phyloP scores from a whole-genome alignment of 2,797 vertebrate species.

The Neostethus bicornis region DNA sequence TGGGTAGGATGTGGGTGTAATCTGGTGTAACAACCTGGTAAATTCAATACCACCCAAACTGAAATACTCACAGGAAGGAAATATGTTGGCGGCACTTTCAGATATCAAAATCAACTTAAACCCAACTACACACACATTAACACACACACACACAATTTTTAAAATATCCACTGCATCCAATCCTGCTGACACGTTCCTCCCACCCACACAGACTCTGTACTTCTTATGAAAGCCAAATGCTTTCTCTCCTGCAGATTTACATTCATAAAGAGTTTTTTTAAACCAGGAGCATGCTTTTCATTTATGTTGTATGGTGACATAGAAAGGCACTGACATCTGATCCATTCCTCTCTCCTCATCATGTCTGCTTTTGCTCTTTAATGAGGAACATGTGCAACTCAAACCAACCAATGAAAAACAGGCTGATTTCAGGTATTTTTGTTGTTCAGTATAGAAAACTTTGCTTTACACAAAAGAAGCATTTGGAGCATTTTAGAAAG shows the following conservation, averaged over 20 bases:
- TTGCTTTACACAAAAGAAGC: slow-evolving; percentile 51
- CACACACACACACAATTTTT: slow-evolving; percentile 41
- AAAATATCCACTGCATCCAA: slow-evolving; percentile 62
- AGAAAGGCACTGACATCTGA: slow-evolving; percentile 61
- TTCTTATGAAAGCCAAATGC: slow-evolving; percentile 34
- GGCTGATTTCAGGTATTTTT: slow-evolving; percentile 56
- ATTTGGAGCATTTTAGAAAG: slow-evolving; percentile 28
- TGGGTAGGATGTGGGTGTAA: slow-evolving; percentile 81
- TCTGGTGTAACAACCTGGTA: slow-evolving; percentile 63
- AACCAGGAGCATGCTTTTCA: slow-evolving; percentile 28
- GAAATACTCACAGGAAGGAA: slow-evolving; percentile 52
- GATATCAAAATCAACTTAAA: slow-evolving; percentile 51
- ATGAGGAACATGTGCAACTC: slow-evolving; percentile 77
- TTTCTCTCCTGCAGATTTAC: slow-evolving; percentile 31
- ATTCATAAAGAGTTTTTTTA: slow-evolving; percentile 20
- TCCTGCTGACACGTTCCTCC: slow-evolving; percentile 32
- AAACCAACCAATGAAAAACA: slow-evolving; percentile 71
- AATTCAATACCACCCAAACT: slow-evolving; percentile 69
- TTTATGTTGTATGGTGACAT: slow-evolving; percentile 45
- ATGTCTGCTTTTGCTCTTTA: slow-evolving; percentile 69
- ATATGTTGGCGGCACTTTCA: slow-evolving; percentile 52
- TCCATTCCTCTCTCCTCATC: slow-evolving; percentile 64
- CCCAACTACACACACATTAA: slow-evolving; percentile 14
- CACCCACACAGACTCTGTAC: slow-evolving; percentile 30
- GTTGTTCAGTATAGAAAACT: slow-evolving; percentile 52